Conservation (phyloP, 1,140 invertebrate genomes). For the Conus ventricosus region DNA sequence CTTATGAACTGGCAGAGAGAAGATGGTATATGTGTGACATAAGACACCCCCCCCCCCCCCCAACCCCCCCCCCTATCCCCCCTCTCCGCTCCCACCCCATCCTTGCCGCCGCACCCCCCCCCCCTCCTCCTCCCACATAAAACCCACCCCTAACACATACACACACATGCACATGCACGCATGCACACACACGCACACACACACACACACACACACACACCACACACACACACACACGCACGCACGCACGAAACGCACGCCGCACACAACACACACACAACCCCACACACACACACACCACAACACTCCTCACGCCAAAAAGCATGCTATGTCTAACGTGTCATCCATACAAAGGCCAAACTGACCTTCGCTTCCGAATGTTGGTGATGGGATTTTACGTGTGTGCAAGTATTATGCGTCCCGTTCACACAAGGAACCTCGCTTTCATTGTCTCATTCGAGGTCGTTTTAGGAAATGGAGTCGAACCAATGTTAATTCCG, state of each 20-base stretch:
- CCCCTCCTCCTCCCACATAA: not conserved
- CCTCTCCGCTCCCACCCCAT: not conserved
- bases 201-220: too few relatives aligned
- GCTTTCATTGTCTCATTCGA: not conserved
- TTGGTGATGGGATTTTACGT: not conserved
- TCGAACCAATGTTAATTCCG: too few relatives aligned
- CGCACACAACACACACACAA: slow-evolving; percentile 24
- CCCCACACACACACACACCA: not conserved
- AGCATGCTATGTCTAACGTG: too few relatives aligned
- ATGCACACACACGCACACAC: too few relatives aligned
- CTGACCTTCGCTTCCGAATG: too few relatives aligned
- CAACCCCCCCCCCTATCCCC: too few relatives aligned
- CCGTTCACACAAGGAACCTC: not conserved
- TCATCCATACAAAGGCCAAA: too few relatives aligned
- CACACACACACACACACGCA: too few relatives aligned
- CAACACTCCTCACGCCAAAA: not conserved
- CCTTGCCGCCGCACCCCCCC: too few relatives aligned
- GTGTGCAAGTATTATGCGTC: not conserved
- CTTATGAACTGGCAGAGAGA: too few relatives aligned
- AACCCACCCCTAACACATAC: not conserved
- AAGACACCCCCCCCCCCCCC: not conserved
- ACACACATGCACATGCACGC: not conserved
- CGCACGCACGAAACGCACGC: too few relatives aligned
- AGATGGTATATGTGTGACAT: too few relatives aligned
- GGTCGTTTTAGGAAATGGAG: not conserved